Conservation (phyloP, 2,888 invertebrate genomes). For the Pheosia gnoma region DNA sequence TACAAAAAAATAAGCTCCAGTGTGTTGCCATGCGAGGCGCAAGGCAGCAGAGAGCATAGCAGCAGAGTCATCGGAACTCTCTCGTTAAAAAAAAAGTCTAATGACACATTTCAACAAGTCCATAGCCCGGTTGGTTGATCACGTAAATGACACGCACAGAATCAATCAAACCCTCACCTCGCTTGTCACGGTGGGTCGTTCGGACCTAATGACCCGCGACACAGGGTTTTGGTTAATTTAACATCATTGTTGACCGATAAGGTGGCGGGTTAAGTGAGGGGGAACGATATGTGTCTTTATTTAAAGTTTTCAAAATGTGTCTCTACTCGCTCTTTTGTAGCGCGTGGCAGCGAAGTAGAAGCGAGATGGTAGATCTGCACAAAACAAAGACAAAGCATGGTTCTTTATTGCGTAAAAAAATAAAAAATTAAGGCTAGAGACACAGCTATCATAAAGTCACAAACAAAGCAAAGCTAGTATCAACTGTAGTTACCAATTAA, state of each 20-base stretch:
- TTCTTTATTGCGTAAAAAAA: too few species aligned
- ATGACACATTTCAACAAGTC: slow-evolving; percentile 21
- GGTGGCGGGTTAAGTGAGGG: slow-evolving; percentile 49
- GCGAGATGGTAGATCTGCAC: too few species aligned
- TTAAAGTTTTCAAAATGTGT: neutral
- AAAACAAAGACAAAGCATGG: too few species aligned
- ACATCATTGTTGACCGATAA: slow-evolving; percentile 55
- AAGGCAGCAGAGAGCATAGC: neutral
- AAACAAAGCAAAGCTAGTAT: too few species aligned
- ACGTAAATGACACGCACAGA: slow-evolving; percentile 52
- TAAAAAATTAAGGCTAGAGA: too few species aligned
- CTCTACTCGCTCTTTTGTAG: too few species aligned
- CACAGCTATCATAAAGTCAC: too few species aligned
- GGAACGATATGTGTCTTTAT: slow-evolving; percentile 18
- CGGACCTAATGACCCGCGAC: slow-evolving; percentile 63
- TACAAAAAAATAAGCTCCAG: too few species aligned
- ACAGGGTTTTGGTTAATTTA: slow-evolving; percentile 65
- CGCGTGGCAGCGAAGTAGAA: too few species aligned
- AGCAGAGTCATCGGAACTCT: slow-evolving; percentile 1
- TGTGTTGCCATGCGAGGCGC: too few species aligned
- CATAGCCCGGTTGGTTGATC: slow-evolving; percentile 44
- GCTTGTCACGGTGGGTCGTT: slow-evolving; percentile 24
- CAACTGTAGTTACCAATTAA: too few species aligned
- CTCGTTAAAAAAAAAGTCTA: slow-evolving; percentile 3
- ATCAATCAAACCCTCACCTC: slow-evolving; percentile 70